phyloP scores from a whole-genome alignment of 2,888 invertebrate genomes.

The Agrenia bidenticulata region DNA sequence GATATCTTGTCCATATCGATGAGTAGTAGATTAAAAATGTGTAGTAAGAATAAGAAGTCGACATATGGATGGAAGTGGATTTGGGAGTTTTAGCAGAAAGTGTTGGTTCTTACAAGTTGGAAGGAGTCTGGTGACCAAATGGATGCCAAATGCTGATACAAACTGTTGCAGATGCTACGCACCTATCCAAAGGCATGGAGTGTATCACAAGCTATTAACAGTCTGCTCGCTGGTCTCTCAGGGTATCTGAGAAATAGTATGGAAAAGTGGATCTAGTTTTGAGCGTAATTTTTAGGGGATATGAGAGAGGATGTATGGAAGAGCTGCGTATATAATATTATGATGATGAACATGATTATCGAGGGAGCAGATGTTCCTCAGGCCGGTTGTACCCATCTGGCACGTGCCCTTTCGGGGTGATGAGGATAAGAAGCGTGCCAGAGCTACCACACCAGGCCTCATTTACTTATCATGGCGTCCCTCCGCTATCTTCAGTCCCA shows the following conservation, averaged over 20 bases:
- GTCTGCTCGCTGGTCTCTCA: neutral
- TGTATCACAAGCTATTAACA: no score
- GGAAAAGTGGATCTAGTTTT: neutral
- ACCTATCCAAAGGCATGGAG: neutral
- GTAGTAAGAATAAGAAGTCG: neutral
- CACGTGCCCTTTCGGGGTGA: constrained; percentile 43
- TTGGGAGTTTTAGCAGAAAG: constrained; percentile 7
- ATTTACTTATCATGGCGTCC: constrained; percentile 9
- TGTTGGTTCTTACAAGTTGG: neutral
- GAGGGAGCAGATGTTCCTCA: constrained; percentile 46
- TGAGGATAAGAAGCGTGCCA: constrained; percentile 12
- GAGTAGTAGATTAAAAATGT: neutral
- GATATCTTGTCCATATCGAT: no score
- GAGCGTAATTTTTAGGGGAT: constrained; percentile 1
- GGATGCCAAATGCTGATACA: constrained; percentile 18
- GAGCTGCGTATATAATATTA: neutral
- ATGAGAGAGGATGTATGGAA: constrained; percentile 9
- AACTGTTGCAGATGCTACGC: constrained; percentile 26
- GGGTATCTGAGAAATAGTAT: neutral
- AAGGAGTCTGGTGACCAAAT: constrained; percentile 30
- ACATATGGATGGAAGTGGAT: neutral
- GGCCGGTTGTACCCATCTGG: constrained; percentile 44
- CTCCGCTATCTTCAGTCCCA: neutral
- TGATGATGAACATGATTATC: constrained; percentile 11
- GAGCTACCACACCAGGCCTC: neutral